Evolutionary conservation across 2,888 invertebrate species (phyloP), one percentile per base, ranked within the genome.

Genomic region (Eristalinus aeneus): DNA sequence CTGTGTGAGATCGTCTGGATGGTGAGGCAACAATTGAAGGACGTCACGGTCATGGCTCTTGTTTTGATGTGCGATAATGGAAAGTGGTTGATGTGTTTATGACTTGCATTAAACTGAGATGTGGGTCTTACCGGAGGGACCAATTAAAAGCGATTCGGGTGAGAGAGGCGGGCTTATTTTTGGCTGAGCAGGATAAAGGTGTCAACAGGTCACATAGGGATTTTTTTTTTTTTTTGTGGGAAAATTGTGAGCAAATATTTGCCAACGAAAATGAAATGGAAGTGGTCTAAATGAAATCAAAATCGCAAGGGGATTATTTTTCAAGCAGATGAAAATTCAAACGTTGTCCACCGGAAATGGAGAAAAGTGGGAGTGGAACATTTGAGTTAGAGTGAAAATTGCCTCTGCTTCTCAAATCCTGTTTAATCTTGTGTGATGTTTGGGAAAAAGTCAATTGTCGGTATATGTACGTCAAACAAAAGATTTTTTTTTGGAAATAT

Each of bases 21-120:
- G 65, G 39, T 39, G 78, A 31, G 16, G 58, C 80, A 64, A 68
- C 81, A 81, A 71, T 78, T 77, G 86, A 86, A 78, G 77, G 82
- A 86, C 82, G 77, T 82, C 74, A 77, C 74, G 77, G 82, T 74
- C 82, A 78, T 82, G 82, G 64, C 65, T 71, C 53, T 63, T 65
- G 60, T 74, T 68, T 86, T 82, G 77, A 82, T 82, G 61, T 46
- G 82, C 68, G 69, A 77, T 86, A 86, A 82, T 82, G 86, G 77
- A 71, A 77, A 74, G 73, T 67, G 82, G 68, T 39, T 82, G 77
- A 85, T 81, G 81, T 76, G 76, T 85, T 76, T 76, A 72, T 85
- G 85, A 85, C 82, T 78, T 74, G 61, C 86, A 77, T 77, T 86
- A 86, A 86, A 46, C 56, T 32, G 20, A 16, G 63, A 12, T 72